Base-by-base conservation (phyloP, 1,140 invertebrate genomes). In the Pseudomyrmex dendroicus region DNA sequence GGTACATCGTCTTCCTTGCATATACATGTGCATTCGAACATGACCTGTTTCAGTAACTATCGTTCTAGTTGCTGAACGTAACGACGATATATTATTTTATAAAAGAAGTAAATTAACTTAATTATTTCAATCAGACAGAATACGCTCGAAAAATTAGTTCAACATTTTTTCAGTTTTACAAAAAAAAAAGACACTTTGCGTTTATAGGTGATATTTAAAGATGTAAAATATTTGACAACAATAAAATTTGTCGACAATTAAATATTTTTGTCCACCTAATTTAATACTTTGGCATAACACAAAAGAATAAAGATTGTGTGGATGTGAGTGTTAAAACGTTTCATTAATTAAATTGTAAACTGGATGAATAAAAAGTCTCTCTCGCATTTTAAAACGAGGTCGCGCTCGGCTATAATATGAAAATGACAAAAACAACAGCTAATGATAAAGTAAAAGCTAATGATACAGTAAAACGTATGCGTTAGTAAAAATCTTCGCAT, bases 321-420 rank as follows among this genome's bases (percentile, higher is more conserved):
- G 10, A 67, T 44, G 62, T 35, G 62, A 77, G 44, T 68, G 35
- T 2, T 48, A 13, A n/a, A 59, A 22, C 25, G 7, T 70, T 78
- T 15, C 52, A 68, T 78, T 78, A 78, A 78, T 78, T 57, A 44
- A 0, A 13, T 77, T 70, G 22, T 68, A 78, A 57, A 67, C 1
- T 4, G 2, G 7, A 48, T 15, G 20, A 77, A 77, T 63, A 56
- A 68, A 48, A 35, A 35, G 4, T 5, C 5, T 15, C 1, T 48
- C 17, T 5, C 20, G 20, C 25, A 68, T 77, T 68, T 68, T 10
- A 57, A 68, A 68, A 25, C 15, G 17, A 78, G 4, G 7, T 78
- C 5, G 13, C 9, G 13, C 13, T 48, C 12, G 15, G 13, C 3
- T 64, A 7, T 17, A 64, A 52, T 15, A 13, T n/a, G 12, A 74